Evolutionary conservation across 1,140 invertebrate species (phyloP).

Genomic region (Drosophila athabasca): DNA sequence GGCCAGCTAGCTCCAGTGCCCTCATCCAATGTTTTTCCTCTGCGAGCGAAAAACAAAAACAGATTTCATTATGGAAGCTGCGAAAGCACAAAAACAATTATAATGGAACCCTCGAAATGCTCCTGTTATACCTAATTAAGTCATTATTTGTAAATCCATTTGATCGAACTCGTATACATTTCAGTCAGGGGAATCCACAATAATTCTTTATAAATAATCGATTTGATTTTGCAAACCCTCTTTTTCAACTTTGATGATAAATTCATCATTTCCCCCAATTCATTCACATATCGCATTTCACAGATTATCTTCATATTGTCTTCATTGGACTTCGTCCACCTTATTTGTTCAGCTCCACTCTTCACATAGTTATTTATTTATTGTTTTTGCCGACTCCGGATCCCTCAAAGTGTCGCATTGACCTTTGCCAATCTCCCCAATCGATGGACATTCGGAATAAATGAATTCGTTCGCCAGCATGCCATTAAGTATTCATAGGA

Average conservation of each 20-base stretch:
- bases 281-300: too few species aligned
- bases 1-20: conserved; percentile 6
- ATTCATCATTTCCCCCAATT: too few species aligned
- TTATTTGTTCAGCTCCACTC: neutral
- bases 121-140: conserved; percentile 21
- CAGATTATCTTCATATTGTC: too few species aligned
- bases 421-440: conserved; percentile 29
- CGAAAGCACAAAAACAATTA: conserved; percentile 34
- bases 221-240: neutral
- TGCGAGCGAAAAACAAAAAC: conserved; percentile 45
- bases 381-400: neutral
- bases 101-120: conserved; percentile 1
- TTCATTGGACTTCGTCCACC: neutral
- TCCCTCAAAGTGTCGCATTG: conserved; percentile 19
- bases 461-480: conserved; percentile 29
- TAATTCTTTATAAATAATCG: too few species aligned
- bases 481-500: conserved; percentile 29
- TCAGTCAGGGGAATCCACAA: too few species aligned
- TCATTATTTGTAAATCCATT: neutral
- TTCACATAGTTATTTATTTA: neutral
- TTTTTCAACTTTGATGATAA: neutral
- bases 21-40: conserved; percentile 10
- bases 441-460: conserved; percentile 35
- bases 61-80: conserved; percentile 43
- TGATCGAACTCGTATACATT: conserved; percentile 21